Conservation (phyloP, 2,888 invertebrate species). For the Tetragnatha montana region DNA sequence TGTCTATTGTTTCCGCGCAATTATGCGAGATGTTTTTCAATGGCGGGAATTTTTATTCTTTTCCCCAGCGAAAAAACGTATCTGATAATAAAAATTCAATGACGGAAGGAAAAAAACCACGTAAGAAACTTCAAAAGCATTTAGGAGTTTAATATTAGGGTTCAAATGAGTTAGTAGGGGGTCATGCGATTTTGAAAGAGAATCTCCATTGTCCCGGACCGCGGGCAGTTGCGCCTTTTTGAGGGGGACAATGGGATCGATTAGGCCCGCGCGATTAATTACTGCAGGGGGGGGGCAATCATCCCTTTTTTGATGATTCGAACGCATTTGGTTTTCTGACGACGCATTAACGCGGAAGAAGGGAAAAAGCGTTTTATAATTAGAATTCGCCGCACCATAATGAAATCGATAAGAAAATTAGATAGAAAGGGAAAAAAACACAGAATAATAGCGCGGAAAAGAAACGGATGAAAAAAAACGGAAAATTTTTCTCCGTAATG, state of each 20-base stretch:
- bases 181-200: no score
- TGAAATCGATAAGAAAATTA: conserved; percentile 71
- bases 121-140: no score
- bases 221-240: background rate
- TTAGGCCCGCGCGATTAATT: conserved; percentile 59
- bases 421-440: conserved; percentile 39
- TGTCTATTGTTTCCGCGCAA: no score
- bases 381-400: conserved; percentile 55
- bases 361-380: conserved; percentile 48
- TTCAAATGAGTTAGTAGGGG: no score
- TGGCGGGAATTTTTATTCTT: no score
- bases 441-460: conserved; percentile 6
- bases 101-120: no score
- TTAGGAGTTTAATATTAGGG: no score
- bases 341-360: conserved; percentile 60
- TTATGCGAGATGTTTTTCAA: no score
- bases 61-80: no score
- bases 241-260: conserved; percentile 42
- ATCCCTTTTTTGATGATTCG: conserved; percentile 45
- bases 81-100: no score
- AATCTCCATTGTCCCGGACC: conserved; percentile 6
- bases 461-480: conserved; percentile 8
- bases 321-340: conserved; percentile 59
- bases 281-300: conserved; percentile 40
- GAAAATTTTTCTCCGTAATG: conserved; percentile 26